Conservation (phyloP, 2,888 invertebrate genomes). For the Synergus umbraculus region DNA sequence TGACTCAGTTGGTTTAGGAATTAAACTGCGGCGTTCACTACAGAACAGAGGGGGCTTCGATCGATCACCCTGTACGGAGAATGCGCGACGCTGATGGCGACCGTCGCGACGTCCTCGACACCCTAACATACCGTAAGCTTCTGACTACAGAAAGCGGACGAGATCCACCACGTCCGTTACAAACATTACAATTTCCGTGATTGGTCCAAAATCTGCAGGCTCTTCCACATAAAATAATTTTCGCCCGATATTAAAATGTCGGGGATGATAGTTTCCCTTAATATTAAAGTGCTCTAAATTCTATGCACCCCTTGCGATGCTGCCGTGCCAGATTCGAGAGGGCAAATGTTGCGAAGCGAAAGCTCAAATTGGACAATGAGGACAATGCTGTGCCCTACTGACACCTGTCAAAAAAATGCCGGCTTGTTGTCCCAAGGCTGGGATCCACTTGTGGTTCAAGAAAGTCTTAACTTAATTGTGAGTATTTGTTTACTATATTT, state of each 20-base stretch:
- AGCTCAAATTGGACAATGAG: conserved; percentile 40
- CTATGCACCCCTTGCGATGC: background rate
- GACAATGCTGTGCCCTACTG: conserved; percentile 47
- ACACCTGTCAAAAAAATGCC: conserved; percentile 49
- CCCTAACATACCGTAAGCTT: conserved; percentile 48
- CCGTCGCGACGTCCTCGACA: conserved; percentile 55
- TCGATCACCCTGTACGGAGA: conserved; percentile 51
- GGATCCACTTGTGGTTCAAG: conserved; percentile 39
- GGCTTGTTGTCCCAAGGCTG: conserved; percentile 40
- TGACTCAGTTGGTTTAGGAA: conserved; percentile 10
- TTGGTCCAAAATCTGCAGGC: background rate
- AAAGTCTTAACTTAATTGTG: conserved; percentile 47
- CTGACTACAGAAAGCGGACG: conserved; percentile 44
- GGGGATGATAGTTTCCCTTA: background rate
- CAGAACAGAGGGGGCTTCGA: conserved; percentile 41
- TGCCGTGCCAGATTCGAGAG: background rate
- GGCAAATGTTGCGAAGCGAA: conserved; percentile 8
- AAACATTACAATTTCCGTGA: background rate
- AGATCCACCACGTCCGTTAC: conserved; percentile 45
- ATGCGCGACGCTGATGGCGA: conserved; percentile 55
- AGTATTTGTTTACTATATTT: conserved; percentile 41
- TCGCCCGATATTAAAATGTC: background rate
- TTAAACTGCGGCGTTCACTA: background rate
- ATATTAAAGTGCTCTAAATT: conserved; percentile 2
- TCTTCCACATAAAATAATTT: background rate